These are phyloP conservation scores for Drosophila quinaria DNA, from an alignment of 2,888 invertebrate genomes.

Conservation along the genomic window DNA sequence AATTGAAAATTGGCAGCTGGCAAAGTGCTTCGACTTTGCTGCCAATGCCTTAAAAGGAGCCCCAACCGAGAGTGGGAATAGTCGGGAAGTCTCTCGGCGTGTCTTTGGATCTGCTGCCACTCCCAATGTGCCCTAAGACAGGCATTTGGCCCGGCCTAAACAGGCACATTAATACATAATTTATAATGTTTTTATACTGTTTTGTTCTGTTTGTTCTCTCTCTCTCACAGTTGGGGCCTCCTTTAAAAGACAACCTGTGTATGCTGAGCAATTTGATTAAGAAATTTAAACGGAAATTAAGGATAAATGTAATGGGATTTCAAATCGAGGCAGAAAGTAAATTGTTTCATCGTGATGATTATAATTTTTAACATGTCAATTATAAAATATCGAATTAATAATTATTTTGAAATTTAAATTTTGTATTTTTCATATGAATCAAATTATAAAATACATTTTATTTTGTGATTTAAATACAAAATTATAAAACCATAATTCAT, in stretches of 20 bases:
- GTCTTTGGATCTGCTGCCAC: conserved; percentile 32
- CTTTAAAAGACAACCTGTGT: conserved; percentile 23
- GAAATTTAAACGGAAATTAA: conserved; percentile 43
- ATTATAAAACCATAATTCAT: no score
- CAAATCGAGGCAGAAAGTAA: conserved; percentile 20
- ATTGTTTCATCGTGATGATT: not conserved
- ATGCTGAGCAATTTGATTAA: conserved; percentile 50
- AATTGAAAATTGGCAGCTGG: conserved; percentile 80
- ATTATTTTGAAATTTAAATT: no score
- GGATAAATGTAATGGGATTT: conserved; percentile 42
- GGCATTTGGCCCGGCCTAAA: conserved; percentile 56
- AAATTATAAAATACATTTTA: no score
- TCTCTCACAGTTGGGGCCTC: not conserved
- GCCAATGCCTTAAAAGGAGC: conserved; percentile 26
- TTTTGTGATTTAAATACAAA: no score
- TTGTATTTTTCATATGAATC: no score
- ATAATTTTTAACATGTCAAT: not conserved
- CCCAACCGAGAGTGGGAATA: conserved; percentile 37
- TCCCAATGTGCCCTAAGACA: conserved; percentile 28
- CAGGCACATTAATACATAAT: conserved; percentile 83
- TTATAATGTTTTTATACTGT: conserved; percentile 77
- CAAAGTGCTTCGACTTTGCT: conserved; percentile 62
- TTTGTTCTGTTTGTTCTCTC: conserved; percentile 39
- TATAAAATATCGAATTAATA: not conserved
- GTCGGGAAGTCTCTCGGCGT: conserved; percentile 5